Percentiles rank a stretch among this genome's conserved stretches.
Evolutionary conservation across 1,140 invertebrate species (phyloP).

Genomic region (Akabosia matsudoensis): DNA sequence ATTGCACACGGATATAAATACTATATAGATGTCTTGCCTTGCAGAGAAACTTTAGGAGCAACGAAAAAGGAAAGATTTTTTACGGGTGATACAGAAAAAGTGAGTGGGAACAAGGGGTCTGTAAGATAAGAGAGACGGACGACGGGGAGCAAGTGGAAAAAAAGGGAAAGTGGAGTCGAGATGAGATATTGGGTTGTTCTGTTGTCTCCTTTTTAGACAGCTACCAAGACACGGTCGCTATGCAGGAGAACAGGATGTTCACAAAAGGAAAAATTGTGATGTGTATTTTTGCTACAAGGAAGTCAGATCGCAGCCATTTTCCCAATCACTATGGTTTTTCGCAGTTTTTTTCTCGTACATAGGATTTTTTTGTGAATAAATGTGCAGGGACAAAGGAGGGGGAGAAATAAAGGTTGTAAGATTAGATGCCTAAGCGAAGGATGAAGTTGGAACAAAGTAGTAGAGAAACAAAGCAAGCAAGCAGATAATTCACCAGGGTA

Average conservation of each 20-base stretch:
- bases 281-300: background rate
- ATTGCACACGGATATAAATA: background rate
- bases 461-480: conserved; percentile 33
- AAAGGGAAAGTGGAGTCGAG: conserved; percentile 21
- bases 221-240: background rate
- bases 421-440: conserved; percentile 37
- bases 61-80: background rate
- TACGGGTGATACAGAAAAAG: conserved; percentile 10
- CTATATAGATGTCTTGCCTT: background rate
- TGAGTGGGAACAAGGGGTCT: conserved; percentile 14
- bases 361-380: background rate
- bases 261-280: background rate
- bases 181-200: conserved; percentile 9
- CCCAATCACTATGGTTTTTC: background rate
- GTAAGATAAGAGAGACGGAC: conserved; percentile 14
- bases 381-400: conserved; percentile 2
- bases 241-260: background rate
- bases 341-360: background rate
- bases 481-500: conserved; percentile 32
- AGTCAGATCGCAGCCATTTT: background rate
- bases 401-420: background rate
- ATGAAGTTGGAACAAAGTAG: conserved; percentile 30
- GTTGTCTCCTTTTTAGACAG: conserved; percentile 7
- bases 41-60: background rate
- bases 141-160: conserved; percentile 23